Percentiles rank a stretch among this genome's conserved stretches.
Evolutionary conservation across 2,113 vertebrate species (phyloP).

Genomic region (Strix aluco): DNA sequence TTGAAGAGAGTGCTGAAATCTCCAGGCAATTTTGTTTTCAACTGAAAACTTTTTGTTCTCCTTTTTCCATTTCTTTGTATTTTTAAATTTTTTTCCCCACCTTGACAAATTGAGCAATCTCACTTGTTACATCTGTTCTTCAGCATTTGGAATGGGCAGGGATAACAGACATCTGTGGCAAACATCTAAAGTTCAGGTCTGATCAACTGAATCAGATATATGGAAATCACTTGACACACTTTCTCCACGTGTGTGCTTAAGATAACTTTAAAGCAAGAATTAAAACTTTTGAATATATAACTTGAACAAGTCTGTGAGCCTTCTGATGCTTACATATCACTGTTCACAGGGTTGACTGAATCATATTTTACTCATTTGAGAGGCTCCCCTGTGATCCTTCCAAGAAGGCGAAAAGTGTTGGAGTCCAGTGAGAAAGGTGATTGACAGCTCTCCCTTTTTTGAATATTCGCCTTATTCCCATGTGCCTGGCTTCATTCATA

Average conservation of each 20-base stretch:
- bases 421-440: not conserved
- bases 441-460: not conserved
- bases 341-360: not conserved
- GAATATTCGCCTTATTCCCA: not conserved
- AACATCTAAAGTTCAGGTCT: not conserved
- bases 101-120: not conserved
- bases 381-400: not conserved
- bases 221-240: not conserved
- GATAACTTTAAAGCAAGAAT: not conserved
- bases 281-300: not conserved
- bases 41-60: not conserved
- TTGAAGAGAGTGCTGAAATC: not conserved
- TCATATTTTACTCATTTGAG: accelerated
- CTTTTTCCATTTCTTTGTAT: not conserved
- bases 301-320: not conserved
- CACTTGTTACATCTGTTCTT: not conserved
- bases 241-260: not conserved
- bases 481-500: not conserved
- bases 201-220: not conserved
- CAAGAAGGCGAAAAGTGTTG: not conserved
- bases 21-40: not conserved
- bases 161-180: not conserved
- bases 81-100: accelerated
- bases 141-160: not conserved
- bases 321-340: not conserved